A percentile compares a stretch with the other conserved stretches of the same genome.
These are phyloP conservation scores for Sarcophaga subvicina DNA, from an alignment of 2,888 invertebrate genomes.

Conservation along the genomic window DNA sequence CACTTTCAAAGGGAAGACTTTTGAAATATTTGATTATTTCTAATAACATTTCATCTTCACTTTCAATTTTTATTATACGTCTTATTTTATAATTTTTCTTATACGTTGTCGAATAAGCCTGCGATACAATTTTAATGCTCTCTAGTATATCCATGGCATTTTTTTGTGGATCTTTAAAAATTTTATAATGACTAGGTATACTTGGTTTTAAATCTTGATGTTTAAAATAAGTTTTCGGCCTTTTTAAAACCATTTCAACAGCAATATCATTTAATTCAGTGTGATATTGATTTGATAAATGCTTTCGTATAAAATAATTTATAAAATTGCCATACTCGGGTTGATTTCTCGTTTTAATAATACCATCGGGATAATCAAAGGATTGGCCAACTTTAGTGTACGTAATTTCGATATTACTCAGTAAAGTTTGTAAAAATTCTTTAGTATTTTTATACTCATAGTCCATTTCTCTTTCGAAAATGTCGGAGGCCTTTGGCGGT, in stretches of 20 bases:
- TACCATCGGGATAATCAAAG: neutral
- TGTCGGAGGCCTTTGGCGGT: too few relatives aligned
- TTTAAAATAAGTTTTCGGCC: constrained; percentile 3
- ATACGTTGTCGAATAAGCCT: neutral
- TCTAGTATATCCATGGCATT: constrained; percentile 28
- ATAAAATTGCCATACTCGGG: neutral
- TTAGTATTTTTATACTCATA: neutral
- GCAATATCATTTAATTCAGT: neutral
- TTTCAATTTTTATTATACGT: neutral
- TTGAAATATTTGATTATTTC: constrained; percentile 29
- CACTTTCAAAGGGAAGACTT: neutral
- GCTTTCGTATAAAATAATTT: constrained; percentile 42
- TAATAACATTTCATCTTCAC: neutral
- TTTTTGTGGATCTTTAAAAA: constrained; percentile 20
- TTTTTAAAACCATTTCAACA: constrained; percentile 3
- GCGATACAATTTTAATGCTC: constrained; percentile 35
- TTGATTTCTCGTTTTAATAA: neutral
- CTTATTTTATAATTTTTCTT: too few relatives aligned
- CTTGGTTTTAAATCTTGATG: neutral
- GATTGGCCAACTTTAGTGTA: neutral
- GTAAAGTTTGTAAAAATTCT: neutral
- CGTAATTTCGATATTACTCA: neutral
- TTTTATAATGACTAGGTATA: constrained; percentile 2
- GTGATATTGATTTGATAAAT: constrained; percentile 18
- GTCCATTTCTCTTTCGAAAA: neutral